Percentiles rank a stretch among this genome's conserved stretches.
Conservation (phyloP, 1,140 invertebrate genomes). For the Pogonomyrmex californicus region DNA sequence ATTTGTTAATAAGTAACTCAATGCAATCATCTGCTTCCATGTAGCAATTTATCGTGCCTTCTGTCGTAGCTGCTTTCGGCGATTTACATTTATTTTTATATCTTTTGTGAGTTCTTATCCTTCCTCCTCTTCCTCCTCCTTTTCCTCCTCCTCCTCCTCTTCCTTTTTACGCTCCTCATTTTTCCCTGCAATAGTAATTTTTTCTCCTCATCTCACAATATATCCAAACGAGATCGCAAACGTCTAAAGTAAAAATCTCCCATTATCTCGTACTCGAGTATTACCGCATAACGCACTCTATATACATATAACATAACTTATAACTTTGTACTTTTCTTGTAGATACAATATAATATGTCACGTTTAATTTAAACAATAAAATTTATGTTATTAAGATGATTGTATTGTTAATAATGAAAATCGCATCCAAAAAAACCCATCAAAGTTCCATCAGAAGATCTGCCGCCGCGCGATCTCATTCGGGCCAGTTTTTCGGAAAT, state of each 20-base stretch:
- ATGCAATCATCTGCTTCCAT: constrained; percentile 77
- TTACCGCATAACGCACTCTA: constrained; percentile 77
- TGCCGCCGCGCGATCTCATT: constrained; percentile 1
- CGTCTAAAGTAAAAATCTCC: constrained; percentile 71
- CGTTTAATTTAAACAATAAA: constrained; percentile 86
- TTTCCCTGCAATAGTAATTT: not conserved
- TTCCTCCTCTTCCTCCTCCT: not conserved
- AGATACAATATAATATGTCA: constrained; percentile 84
- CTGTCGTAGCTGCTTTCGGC: constrained; percentile 83
- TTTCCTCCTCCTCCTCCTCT: not conserved
- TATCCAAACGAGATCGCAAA: constrained; percentile 58
- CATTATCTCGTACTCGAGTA: constrained; percentile 79
- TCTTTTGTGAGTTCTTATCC: constrained; percentile 68
- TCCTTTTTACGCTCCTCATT: not conserved
- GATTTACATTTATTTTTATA: constrained; percentile 85
- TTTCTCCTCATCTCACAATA: constrained; percentile 31
- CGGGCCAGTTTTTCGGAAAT: constrained; percentile 60
- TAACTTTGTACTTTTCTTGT: constrained; percentile 86
- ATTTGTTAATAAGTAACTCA: constrained; percentile 57
- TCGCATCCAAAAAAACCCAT: constrained; percentile 33
- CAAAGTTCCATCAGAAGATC: constrained; percentile 37
- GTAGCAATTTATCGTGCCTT: constrained; percentile 86
- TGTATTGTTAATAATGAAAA: constrained; percentile 9
- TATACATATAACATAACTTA: constrained; percentile 81
- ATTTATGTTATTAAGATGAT: constrained; percentile 81